Conservation (phyloP, 2,113 vertebrate genomes). For the Copsychus sechellarum region DNA sequence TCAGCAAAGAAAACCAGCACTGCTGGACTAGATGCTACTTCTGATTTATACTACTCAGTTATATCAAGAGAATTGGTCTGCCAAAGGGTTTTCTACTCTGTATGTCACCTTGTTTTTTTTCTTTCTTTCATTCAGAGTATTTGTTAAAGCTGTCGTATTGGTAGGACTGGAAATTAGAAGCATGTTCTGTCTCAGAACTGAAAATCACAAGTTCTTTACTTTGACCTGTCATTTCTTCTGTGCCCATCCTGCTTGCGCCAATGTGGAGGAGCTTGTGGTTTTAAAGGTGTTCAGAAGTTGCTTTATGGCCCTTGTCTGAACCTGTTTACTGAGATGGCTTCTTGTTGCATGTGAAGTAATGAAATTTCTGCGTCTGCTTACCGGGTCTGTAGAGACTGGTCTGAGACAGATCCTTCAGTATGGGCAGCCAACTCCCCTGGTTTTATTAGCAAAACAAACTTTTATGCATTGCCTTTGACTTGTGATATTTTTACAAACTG, state of each 20-base stretch:
- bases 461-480: not conserved
- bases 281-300: not conserved
- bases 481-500: not conserved
- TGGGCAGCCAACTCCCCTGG: not conserved
- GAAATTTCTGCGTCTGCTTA: not conserved
- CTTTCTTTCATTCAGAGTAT: not conserved
- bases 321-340: not conserved
- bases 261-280: not conserved
- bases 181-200: not conserved
- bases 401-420: not conserved
- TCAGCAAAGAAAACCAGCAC: not conserved
- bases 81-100: not conserved
- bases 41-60: not conserved
- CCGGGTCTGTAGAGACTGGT: not conserved
- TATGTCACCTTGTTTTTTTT: not conserved
- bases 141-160: not conserved
- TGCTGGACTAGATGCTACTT: not conserved
- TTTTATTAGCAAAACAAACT: not conserved
- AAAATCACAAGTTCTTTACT: not conserved
- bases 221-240: not conserved
- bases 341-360: not conserved
- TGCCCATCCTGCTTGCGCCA: accelerated
- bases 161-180: not conserved
- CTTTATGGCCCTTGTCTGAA: not conserved
- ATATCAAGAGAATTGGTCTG: not conserved